These are phyloP conservation scores for Climacteris rufus DNA, from an alignment of 2,113 vertebrate genomes.

Conservation along the genomic window DNA sequence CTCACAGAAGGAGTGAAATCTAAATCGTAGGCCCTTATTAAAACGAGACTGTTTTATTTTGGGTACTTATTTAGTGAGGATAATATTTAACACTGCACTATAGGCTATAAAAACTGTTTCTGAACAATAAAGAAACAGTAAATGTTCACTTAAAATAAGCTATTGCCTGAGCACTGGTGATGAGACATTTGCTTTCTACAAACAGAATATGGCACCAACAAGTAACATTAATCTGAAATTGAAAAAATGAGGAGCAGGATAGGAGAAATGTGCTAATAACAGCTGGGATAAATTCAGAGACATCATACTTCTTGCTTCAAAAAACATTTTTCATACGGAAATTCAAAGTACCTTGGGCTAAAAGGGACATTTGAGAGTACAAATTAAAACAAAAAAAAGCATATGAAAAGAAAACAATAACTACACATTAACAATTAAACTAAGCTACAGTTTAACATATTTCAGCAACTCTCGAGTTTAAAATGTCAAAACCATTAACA, in stretches of 20 bases:
- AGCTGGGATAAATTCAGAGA: background rate
- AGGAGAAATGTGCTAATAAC: background rate
- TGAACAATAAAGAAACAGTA: background rate
- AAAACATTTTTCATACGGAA: background rate
- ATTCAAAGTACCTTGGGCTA: background rate
- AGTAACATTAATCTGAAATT: background rate
- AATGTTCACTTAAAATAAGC: background rate
- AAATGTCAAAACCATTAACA: background rate
- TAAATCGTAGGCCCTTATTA: background rate
- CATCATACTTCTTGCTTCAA: background rate
- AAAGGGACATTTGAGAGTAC: background rate
- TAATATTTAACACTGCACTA: background rate
- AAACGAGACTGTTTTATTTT: background rate
- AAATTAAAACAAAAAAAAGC: background rate
- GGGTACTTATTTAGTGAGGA: background rate
- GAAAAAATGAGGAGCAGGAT: background rate
- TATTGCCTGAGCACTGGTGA: background rate
- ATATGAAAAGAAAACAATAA: background rate
- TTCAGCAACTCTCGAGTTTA: background rate
- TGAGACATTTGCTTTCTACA: background rate
- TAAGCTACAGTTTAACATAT: background rate
- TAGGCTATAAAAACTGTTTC: background rate
- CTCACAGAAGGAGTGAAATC: background rate
- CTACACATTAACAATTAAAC: background rate
- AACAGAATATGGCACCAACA: background rate